Evolutionary conservation across 35 echinoderm and acorn worm species (phyloP).

Genomic region (Acanthaster planci): DNA sequence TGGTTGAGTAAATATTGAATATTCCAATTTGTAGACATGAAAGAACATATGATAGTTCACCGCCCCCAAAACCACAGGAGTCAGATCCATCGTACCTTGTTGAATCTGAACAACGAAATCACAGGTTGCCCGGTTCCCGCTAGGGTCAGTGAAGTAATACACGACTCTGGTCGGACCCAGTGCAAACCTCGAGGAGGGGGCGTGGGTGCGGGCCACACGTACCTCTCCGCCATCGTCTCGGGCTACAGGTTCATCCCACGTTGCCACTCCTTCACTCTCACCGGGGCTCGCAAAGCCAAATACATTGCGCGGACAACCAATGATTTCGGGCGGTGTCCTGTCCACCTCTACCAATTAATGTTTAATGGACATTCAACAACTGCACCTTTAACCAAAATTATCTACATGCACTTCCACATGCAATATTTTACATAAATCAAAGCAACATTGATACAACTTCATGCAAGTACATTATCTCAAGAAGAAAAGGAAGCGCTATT

Average conservation of each 20-base stretch:
- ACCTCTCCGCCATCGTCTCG: background rate
- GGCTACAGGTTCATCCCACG: background rate
- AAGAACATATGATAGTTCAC: too few species aligned
- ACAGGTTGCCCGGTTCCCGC: background rate
- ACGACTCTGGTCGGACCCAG: background rate
- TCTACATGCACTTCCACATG: too few species aligned
- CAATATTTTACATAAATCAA: too few species aligned
- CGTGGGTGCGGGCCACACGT: background rate
- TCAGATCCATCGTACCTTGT: background rate
- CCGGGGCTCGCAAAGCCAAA: background rate
- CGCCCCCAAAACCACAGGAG: too few species aligned
- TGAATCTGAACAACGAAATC: background rate
- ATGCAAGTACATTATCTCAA: too few species aligned
- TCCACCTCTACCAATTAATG: background rate
- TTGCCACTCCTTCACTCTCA: background rate
- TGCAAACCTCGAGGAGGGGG: background rate
- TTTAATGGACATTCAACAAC: too few species aligned
- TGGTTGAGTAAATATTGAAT: too few species aligned
- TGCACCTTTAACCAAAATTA: too few species aligned
- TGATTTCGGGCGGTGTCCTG: constrained; percentile 2
- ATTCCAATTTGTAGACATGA: too few species aligned
- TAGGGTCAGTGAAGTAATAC: constrained; percentile 3
- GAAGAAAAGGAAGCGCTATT: too few species aligned
- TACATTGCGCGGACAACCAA: constrained; percentile 3
- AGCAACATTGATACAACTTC: too few species aligned